Evolutionary conservation across 2,113 vertebrate genomes (phyloP).

Genomic region (Notothenia rossii): DNA sequence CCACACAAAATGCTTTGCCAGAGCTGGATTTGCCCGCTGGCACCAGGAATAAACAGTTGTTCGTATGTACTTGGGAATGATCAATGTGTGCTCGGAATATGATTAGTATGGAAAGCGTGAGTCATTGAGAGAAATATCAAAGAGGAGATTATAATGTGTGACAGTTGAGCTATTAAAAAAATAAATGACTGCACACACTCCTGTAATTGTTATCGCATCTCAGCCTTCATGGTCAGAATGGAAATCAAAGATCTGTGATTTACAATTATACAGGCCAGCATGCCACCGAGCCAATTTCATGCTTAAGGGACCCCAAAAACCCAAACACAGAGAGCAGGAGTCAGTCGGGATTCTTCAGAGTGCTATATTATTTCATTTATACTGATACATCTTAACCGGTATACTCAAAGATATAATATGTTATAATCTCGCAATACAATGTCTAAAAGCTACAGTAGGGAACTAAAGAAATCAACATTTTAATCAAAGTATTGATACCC

Average conservation of each 20-base stretch:
- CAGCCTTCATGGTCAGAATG: constrained; percentile 20
- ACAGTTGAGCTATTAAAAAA: neutral
- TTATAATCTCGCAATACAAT: neutral
- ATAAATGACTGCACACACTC: neutral
- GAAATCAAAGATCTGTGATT: constrained; percentile 35
- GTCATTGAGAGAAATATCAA: neutral
- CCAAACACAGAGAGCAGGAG: constrained; percentile 1
- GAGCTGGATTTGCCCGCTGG: neutral
- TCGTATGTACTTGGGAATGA: neutral
- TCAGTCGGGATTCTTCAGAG: neutral
- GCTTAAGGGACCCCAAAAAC: neutral
- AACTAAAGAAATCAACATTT: too few relatives aligned
- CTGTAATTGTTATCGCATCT: constrained; percentile 16
- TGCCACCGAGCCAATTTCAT: constrained; percentile 26
- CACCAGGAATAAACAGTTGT: neutral
- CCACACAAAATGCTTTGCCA: neutral
- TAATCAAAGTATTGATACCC: too few relatives aligned
- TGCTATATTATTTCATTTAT: neutral
- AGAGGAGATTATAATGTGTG: neutral
- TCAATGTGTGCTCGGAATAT: neutral
- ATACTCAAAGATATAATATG: neutral
- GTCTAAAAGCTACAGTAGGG: neutral
- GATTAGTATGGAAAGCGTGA: neutral
- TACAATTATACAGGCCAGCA: constrained; percentile 25
- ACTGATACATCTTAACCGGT: neutral